Base-by-base conservation (phyloP, 2,888 invertebrate genomes). In the Epinotia brunnichana region DNA sequence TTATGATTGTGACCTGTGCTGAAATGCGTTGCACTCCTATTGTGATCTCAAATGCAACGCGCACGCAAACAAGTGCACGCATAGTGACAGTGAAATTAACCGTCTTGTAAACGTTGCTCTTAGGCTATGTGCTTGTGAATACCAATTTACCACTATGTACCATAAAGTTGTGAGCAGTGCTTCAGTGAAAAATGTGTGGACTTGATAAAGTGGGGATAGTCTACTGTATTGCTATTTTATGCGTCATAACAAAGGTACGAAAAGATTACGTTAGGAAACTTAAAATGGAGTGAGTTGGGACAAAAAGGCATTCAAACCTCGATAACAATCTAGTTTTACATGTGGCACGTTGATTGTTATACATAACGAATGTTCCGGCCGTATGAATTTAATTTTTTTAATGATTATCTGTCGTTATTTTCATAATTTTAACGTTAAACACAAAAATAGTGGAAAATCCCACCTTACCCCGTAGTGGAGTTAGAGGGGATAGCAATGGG, bases 1-100 rank as follows among this genome's bases (percentile, higher is more conserved):
- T 91, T 91, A 82, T 90, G 86, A 79, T 87, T 85, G 82, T 76
- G 78, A 64, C 83, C 76, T 80, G 81, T 76, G 81, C 76, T 79
- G 87, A 87, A 89, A 90, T 91, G 87, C 79, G 78, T 80, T 78
- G 81, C 77, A 76, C 74, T 53, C 19, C 64, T 64, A 56, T 66
- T 56, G 54, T 77, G 78, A 79, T 79, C 77, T 76, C 73, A 69
- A 73, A 73, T 39, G 51, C 68, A 69, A 21, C 19, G 54, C 48
- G 61, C 13, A 56, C 19, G 51, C 66, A 66, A 53, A 62, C 54
- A 67, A 56, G 71, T 67, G 71, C 17, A 67, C 67, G 71, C 17
- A 67, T 61, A 68, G 48, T 29, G 24, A 7, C 60, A 53, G 67
- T 56, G 56, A n/a, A 19, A 17, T 29, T 39, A 10, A 59, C 44